Base-by-base conservation (phyloP, 2,888 invertebrate genomes). In the Diarsia brunnea region DNA sequence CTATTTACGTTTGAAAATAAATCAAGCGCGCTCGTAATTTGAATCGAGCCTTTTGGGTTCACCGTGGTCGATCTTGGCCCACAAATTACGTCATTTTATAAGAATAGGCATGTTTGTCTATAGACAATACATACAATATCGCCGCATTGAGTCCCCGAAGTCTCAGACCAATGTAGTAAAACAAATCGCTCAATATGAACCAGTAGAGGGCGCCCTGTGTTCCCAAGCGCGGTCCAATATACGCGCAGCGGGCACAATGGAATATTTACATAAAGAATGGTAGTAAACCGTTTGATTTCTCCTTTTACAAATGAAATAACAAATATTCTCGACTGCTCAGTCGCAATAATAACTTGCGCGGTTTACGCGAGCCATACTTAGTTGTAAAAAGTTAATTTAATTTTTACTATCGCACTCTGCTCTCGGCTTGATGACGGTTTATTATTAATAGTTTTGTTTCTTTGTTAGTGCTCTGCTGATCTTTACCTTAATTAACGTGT, bases 181-280 rank as follows among this genome's bases (percentile, higher is more conserved):
- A 84, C 86, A 87, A 87, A 84, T 86, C 84, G 80, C 71, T 80
- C 78, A 83, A 78, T 83, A 79, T 68, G 71, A 73, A 31, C 65
- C 66, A 43, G 73, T 19, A 74, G 73, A 77, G 75, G 69, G 78
- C 73, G 79, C 69, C 65, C 53, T 61, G 76, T 71, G 80, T 85
- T 84, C 80, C 74, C 86, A 88, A 84, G 83, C 79, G 78, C 74
- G 78, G 31, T 70, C 81, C 82, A 84, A 81, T 81, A 84, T 79
- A 82, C 78, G 73, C 80, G 74, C 76, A 82, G 79, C 77, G 67
- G 75, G 77, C 82, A 91, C 92, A 92, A 92, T 91, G 87, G 90
- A 80, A 85, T 91, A 92, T 92, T 92, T 92, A 91, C 91, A 90
- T 91, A 91, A 88, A 87, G 86, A 88, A 89, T 86, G 82, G 87